A percentile compares a stretch with the other conserved stretches of the same genome.
Conservation (phyloP, 2,797 vertebrate species). For the Falco novaeseelandiae region DNA sequence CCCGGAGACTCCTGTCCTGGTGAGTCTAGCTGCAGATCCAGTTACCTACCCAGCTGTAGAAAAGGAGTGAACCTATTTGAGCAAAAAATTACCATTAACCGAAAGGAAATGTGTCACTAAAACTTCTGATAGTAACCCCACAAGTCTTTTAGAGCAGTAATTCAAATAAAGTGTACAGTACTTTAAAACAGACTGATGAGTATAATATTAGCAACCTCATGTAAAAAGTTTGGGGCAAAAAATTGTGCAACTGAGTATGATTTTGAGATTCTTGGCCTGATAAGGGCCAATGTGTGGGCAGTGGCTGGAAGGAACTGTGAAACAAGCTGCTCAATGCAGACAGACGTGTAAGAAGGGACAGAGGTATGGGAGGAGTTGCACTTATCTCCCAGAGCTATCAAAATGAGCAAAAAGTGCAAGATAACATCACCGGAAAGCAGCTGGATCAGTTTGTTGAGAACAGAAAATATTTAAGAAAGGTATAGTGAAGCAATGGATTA, state of each 20-base stretch:
- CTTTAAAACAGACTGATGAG: neutral
- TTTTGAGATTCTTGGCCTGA: neutral
- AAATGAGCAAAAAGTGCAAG: neutral
- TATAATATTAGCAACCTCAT: neutral
- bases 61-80: neutral
- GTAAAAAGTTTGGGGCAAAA: conserved; percentile 6
- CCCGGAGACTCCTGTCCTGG: neutral
- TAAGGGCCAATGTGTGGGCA: neutral
- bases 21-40: neutral
- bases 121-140: neutral
- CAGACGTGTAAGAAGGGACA: neutral
- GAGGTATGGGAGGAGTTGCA: neutral
- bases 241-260: conserved; percentile 21
- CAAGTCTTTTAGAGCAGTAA: neutral
- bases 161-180: neutral
- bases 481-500: neutral
- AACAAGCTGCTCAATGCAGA: neutral
- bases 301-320: neutral
- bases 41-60: neutral
- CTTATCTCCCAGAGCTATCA: neutral
- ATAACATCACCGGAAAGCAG: conserved; percentile 24
- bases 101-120: neutral
- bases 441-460: neutral
- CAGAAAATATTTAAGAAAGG: conserved; percentile 29
- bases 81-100: neutral